These are phyloP conservation scores for Pissodes strobi DNA, from an alignment of 1,140 invertebrate genomes.

Conservation along the genomic window DNA sequence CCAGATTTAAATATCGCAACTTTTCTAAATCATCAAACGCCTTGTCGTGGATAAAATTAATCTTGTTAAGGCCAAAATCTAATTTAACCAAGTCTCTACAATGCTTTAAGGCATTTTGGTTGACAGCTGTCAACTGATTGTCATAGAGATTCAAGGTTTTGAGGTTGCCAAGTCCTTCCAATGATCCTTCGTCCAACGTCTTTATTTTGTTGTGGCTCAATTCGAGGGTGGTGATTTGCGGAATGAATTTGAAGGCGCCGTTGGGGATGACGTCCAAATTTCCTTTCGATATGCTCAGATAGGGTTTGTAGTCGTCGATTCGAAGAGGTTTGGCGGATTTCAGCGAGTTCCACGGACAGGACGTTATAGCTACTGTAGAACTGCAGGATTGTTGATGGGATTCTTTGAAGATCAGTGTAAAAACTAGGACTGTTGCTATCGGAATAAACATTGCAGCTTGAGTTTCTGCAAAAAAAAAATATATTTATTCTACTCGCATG, in stretches of 20 bases:
- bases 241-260: constrained; percentile 18
- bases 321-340: constrained; percentile 7
- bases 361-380: constrained; percentile 25
- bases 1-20: constrained; percentile 21
- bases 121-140: constrained; percentile 27
- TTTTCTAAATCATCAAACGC: constrained; percentile 23
- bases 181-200: constrained; percentile 24
- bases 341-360: constrained; percentile 18
- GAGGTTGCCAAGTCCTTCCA: constrained; percentile 21
- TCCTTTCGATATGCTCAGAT: constrained; percentile 10
- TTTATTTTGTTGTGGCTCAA: constrained; percentile 30
- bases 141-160: constrained; percentile 34
- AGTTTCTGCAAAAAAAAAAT: too few relatives aligned
- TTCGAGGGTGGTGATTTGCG: constrained; percentile 21
- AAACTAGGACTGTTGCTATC: too few relatives aligned
- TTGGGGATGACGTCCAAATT: constrained; percentile 15
- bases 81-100: constrained; percentile 26
- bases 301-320: constrained; percentile 26
- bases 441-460: too few relatives aligned
- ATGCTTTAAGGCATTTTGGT: constrained; percentile 18
- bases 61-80: constrained; percentile 37
- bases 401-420: not conserved
- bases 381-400: constrained; percentile 16
- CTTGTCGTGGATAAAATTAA: constrained; percentile 18
- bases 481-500: too few relatives aligned